Evolutionary conservation across 2,888 invertebrate species (phyloP), one percentile per base, ranked within the genome.

Genomic region (Tryphoninae sp.): DNA sequence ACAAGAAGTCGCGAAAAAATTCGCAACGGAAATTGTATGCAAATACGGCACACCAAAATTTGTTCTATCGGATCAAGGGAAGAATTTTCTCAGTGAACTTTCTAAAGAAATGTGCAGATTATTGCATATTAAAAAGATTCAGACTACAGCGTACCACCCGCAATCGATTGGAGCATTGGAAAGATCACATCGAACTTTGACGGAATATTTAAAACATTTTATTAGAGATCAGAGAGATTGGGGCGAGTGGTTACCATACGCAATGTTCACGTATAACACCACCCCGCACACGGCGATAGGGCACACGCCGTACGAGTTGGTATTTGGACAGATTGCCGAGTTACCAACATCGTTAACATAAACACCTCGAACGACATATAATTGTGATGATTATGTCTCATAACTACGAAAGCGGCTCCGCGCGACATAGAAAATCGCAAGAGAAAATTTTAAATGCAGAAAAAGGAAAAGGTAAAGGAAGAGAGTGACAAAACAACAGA

Each of bases 201-300:
- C 79, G 19, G 80, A 85, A 49, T 83, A 83, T 61, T 40, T 87
- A 3, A 83, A 83, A 45, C 83, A 84, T 23, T 59, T 45, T 19
- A 22, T 59, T 0, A 55, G 81, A 22, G 68, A 82, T 49, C 83
- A 82, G 61, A 69, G 58, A 1, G 80, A 86, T 67, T 87, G 86
- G 86, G 87, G 87, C 13, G 74, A 82, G 40, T 84, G 81, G 68
- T 7, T 87, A 9, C 84, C 82, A 7, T 82, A 83, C 40, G 84
- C 19, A 19, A 19, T 19, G 19, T 19, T 19, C 19, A 19, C 19
- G 19, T 19, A 19, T 19, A 19, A 19, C 19, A 19, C 19, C 19
- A 19, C 19, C 19, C 19, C 19, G 1, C 19, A 19, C 19, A 19
- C 19, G 19, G 19, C 19, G 19, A 19, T 1, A 19, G 1, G 1